phyloP scores from a whole-genome alignment of 2,797 vertebrate species.

The Acanthurus leucopareius region DNA sequence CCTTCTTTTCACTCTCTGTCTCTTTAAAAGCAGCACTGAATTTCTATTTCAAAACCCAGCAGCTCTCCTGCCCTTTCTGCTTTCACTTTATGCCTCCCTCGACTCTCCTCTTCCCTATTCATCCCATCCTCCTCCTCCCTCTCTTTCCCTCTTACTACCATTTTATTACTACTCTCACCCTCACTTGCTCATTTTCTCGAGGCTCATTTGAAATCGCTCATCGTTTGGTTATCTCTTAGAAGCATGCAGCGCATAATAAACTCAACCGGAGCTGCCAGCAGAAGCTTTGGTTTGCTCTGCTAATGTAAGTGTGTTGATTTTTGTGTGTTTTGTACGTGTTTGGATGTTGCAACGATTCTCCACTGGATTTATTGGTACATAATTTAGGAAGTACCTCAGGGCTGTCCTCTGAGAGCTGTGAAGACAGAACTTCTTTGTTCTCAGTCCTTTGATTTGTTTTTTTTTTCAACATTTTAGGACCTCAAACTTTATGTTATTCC shows the following conservation, averaged over 20 bases:
- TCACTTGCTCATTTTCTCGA: slow-evolving; percentile 51
- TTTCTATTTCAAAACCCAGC: slow-evolving; percentile 59
- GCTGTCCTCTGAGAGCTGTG: slow-evolving; percentile 17
- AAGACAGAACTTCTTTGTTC: not conserved
- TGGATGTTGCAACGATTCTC: slow-evolving; percentile 18
- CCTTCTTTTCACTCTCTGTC: slow-evolving; percentile 20
- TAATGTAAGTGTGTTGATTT: slow-evolving; percentile 45
- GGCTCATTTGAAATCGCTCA: slow-evolving; percentile 70
- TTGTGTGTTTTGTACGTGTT: slow-evolving; percentile 29
- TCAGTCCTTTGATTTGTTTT: not conserved
- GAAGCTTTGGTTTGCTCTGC: slow-evolving; percentile 36
- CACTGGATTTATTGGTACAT: slow-evolving; percentile 42
- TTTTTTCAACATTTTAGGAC: not conserved
- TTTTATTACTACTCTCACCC: slow-evolving; percentile 49
- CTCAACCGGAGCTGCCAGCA: slow-evolving; percentile 40
- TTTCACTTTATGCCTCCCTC: slow-evolving; percentile 35
- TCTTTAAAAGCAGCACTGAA: slow-evolving; percentile 18
- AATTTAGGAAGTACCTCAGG: slow-evolving; percentile 40
- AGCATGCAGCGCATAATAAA: slow-evolving; percentile 59
- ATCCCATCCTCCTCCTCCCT: slow-evolving; percentile 13
- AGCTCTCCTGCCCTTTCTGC: slow-evolving; percentile 48
- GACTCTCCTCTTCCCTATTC: slow-evolving; percentile 47
- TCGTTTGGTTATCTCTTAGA: slow-evolving; percentile 64
- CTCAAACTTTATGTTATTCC: not conserved
- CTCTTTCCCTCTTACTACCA: slow-evolving; percentile 19